A percentile compares a stretch with the other conserved stretches of the same genome.
phyloP scores from a whole-genome alignment of 2,888 invertebrate genomes.

The Eupithecia abbreviata region DNA sequence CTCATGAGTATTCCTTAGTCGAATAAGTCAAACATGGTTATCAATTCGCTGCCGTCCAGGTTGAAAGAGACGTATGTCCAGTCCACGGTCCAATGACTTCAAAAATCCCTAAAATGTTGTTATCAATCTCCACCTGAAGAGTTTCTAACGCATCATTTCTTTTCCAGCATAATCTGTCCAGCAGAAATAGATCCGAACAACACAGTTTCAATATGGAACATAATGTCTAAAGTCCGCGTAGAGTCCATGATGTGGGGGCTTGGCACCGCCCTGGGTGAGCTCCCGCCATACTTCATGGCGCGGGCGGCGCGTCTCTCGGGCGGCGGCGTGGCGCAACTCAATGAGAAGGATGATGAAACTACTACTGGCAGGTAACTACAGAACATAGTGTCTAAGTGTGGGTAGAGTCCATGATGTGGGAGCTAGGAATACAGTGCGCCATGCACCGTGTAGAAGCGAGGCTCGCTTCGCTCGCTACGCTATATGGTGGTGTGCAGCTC shows the following conservation, averaged over 20 bases:
- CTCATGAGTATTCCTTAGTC: too few relatives aligned
- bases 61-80: too few relatives aligned
- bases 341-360: constrained; percentile 59
- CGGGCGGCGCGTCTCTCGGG: constrained; percentile 91
- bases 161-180: constrained; percentile 94
- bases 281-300: constrained; percentile 99
- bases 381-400: constrained; percentile 97
- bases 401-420: constrained; percentile 94
- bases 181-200: constrained; percentile 84
- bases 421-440: constrained; percentile 81
- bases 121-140: too few relatives aligned
- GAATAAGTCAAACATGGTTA: too few relatives aligned
- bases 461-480: background rate
- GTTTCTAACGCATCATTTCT: constrained; percentile 11
- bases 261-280: constrained; percentile 98
- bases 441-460: background rate
- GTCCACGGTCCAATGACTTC: too few relatives aligned
- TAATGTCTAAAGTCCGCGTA: constrained; percentile 96
- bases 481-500: background rate
- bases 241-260: constrained; percentile 99
- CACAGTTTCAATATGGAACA: constrained; percentile 93
- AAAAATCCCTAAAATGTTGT: too few relatives aligned
- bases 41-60: too few relatives aligned
- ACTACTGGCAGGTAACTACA: constrained; percentile 59
- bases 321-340: constrained; percentile 64